These are phyloP conservation scores for Panulirus ornatus DNA, from an alignment of 1,140 invertebrate genomes.

Conservation along the genomic window DNA sequence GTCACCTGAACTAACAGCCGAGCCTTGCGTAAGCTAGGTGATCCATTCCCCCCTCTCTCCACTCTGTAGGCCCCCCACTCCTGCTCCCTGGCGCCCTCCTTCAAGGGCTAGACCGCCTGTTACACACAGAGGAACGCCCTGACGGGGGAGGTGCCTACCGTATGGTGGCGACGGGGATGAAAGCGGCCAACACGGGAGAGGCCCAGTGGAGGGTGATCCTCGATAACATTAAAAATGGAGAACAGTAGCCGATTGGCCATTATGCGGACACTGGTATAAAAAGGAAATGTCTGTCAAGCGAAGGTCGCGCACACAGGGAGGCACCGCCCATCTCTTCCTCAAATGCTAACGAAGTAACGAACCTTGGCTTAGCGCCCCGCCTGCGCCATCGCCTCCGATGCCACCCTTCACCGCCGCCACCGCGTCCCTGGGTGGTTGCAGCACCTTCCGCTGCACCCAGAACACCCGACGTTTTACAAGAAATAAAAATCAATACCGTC, in stretches of 20 bases:
- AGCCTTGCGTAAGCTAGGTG: conserved; percentile 37
- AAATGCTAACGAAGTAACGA: conserved; percentile 65
- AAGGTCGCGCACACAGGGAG: conserved; percentile 28
- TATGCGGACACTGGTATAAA: conserved; percentile 45
- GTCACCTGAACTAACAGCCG: not conserved
- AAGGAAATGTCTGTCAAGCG: conserved; percentile 57
- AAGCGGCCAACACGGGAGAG: not conserved
- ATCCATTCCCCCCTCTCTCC: not conserved
- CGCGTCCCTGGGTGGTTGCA: too few species aligned
- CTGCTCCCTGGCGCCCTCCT: too few species aligned
- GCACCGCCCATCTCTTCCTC: conserved; percentile 38
- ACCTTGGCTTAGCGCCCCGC: not conserved
- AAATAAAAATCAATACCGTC: too few species aligned
- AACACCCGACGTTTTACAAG: too few species aligned
- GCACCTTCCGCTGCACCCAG: too few species aligned
- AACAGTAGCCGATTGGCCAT: conserved; percentile 54
- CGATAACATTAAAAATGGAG: conserved; percentile 41
- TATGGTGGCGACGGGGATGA: not conserved
- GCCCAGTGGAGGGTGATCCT: not conserved
- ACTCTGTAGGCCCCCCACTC: too few species aligned
- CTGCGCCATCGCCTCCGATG: not conserved
- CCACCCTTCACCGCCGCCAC: not conserved
- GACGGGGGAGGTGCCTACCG: not conserved
- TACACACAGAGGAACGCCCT: conserved; percentile 11
- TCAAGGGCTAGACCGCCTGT: too few species aligned